Base-by-base conservation (phyloP, 2,888 invertebrate genomes). In the Ceriagrion tenellum region DNA sequence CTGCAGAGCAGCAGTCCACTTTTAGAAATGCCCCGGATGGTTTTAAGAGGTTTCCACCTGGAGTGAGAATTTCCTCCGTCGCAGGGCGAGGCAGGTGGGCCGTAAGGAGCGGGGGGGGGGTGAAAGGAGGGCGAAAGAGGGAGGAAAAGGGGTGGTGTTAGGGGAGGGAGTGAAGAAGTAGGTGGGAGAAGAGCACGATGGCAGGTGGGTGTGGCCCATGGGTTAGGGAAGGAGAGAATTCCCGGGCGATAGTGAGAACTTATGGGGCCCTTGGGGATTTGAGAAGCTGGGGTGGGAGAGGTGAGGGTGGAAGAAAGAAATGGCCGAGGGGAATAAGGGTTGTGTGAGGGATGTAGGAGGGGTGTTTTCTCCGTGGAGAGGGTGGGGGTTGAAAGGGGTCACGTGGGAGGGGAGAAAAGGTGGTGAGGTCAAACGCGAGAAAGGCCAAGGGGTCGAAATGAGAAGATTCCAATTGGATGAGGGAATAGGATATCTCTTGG, bases 191-290 rank as follows among this genome's bases (percentile, higher is more conserved):
- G 47, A 47, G 47, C 4, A 47, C 8, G 13, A 89, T 35, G 35
- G 88, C 0, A 91, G 59, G 12, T 1, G 59, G 91, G 55, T 69
- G 69, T 30, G 69, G 89, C 35, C 10, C 26, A 26, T 2, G 63
- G 47, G 47, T 47, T 2, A 26, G 69, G 47, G 55, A 47, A 26
- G 59, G 47, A 69, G 40, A 40, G 63, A 91, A 91, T 91, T 95
- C 74, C 90, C 55, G 55, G 30, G 93, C 63, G 74, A 89, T 95
- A 95, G 90, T 95, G 69, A 95, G 95, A 95, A 90, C 90, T 95
- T 81, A 88, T 95, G 59, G 88, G 40, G 69, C 55, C 30, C 74
- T 8, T 26, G 88, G 93, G 93, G 81, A 89, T 69, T 56, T 30
- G 90, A 55, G 56, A 26, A 56, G 88, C 18, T 26, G 30, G 55